Evolutionary conservation across 2,113 vertebrate genomes (phyloP), one percentile per base, ranked within the genome.

Genomic region (Tapirus terrestris): DNA sequence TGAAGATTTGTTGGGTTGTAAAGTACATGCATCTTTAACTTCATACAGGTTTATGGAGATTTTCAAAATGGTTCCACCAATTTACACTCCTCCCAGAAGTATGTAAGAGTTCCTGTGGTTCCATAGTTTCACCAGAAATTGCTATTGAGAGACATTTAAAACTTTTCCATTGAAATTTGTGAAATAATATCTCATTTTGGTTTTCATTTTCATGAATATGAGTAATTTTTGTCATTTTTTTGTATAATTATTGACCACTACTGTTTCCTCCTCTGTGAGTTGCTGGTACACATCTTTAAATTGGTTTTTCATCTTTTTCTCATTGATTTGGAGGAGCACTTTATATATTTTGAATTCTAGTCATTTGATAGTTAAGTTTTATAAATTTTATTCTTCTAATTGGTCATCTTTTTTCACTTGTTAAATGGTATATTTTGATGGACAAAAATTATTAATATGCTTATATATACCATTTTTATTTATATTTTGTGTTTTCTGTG

Each of bases 351-450:
- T 80, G 13, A 61, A 81, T 73, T 95, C 36, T 56, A 43, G 36
- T 86, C 70, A 79, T 61, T 93, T 91, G 25, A 29, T 84, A 91
- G 79, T 61, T 83, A 91, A 2, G n/a, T 51, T 80, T 88, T 80
- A 36, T 31, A 79, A 45, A 31, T 89, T 89, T 61, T 53, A 33
- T 61, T 88, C 56, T 79, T 91, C 33, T 21, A 45, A 60, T 23
- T 67, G 4, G 9, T 83, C 6, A 12, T 29, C 36, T 58, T n/a
- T 48, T 48, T 20, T 9, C 11, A 67, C 5, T 91, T 61, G 16
- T 73, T 92, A 89, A 68, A 53, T 76, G 17, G 27, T 72, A 0
- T 43, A 68, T 70, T 77, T 92, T 31, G 65, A 25, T 51, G 17
- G 43, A 39, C 29, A 83, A 77, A 94, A 72, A 23, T 65, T 33